Percentiles rank a stretch among this genome's conserved stretches.
These are phyloP conservation scores for Erpornis zantholeuca DNA, from an alignment of 2,113 vertebrate genomes.

Conservation along the genomic window DNA sequence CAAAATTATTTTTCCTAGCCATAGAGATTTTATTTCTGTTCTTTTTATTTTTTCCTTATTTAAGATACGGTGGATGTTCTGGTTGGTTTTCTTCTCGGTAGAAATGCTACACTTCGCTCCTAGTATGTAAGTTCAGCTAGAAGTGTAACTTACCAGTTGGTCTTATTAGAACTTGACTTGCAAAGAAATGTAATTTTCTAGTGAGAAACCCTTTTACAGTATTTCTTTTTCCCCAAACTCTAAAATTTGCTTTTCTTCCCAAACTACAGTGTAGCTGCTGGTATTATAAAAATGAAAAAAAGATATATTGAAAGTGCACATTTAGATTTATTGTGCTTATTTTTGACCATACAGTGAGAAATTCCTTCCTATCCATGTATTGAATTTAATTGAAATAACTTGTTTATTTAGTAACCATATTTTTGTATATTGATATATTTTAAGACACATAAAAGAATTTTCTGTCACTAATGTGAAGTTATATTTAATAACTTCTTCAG, in stretches of 20 bases:
- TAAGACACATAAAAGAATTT: neutral
- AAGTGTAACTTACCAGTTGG: neutral
- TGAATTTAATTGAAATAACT: neutral
- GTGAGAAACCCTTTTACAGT: neutral
- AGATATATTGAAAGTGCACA: neutral
- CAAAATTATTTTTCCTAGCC: neutral
- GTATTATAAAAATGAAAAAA: neutral
- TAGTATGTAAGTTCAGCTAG: neutral
- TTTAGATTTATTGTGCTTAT: neutral
- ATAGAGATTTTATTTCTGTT: neutral
- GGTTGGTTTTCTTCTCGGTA: neutral
- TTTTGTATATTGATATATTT: neutral
- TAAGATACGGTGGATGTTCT: neutral
- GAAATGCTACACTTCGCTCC: neutral
- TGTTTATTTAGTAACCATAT: neutral
- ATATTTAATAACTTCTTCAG: neutral
- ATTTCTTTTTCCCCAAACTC: neutral
- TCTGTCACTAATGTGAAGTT: neutral
- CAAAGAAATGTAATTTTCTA: neutral
- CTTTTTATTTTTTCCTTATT: neutral
- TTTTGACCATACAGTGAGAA: neutral
- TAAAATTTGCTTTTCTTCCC: neutral
- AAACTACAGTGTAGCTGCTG: neutral
- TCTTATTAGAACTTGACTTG: neutral
- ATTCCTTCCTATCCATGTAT: neutral